Conservation (phyloP, 1,140 invertebrate genomes). For the Orchestia grillus region DNA sequence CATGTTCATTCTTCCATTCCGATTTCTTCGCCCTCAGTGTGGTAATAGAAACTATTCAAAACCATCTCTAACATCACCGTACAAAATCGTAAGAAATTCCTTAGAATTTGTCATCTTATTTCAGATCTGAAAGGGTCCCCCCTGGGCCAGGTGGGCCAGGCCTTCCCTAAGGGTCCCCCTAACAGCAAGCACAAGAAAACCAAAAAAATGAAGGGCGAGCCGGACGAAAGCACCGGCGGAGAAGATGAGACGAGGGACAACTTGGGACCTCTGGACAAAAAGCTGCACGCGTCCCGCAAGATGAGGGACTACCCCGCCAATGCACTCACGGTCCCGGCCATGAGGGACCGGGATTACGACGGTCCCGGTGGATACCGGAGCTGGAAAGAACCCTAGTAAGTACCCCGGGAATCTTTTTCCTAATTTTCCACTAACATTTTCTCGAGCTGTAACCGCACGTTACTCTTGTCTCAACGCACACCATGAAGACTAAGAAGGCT, state of each 20-base stretch:
- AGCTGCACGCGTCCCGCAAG: conserved; percentile 49
- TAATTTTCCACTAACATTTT: not conserved
- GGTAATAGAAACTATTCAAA: not conserved
- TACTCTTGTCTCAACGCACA: not conserved
- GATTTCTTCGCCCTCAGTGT: too few relatives aligned
- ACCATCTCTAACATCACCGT: not conserved
- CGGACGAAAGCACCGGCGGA: conserved; percentile 47
- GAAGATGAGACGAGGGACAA: conserved; percentile 37
- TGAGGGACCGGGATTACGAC: conserved; percentile 58
- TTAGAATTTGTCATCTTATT: not conserved
- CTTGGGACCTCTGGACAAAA: conserved; percentile 12
- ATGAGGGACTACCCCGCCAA: conserved; percentile 37
- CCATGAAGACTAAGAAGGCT: not conserved
- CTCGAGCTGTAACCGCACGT: not conserved
- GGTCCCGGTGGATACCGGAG: conserved; percentile 62
- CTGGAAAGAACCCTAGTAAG: conserved; percentile 66
- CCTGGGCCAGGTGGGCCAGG: not conserved
- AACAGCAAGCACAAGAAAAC: conserved; percentile 68
- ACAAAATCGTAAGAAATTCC: not conserved
- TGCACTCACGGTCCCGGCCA: not conserved
- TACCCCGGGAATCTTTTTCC: not conserved
- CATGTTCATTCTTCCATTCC: too few relatives aligned
- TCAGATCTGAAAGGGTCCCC: not conserved
- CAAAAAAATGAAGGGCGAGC: conserved; percentile 66
- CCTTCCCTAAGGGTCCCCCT: conserved; percentile 64